These are phyloP conservation scores for Campaea margaritaria DNA, from an alignment of 2,888 invertebrate species.

Conservation along the genomic window DNA sequence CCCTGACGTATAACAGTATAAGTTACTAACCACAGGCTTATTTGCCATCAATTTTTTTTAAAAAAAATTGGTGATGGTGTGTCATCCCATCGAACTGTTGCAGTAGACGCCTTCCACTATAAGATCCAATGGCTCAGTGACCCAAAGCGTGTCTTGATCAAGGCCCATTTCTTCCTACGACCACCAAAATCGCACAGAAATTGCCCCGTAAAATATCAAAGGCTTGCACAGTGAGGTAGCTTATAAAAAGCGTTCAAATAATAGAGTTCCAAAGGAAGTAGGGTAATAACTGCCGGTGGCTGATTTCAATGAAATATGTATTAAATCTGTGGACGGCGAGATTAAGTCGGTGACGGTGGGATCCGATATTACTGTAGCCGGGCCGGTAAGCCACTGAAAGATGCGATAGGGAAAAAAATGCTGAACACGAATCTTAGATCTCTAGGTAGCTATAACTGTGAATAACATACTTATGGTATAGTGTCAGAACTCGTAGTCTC, in stretches of 20 bases:
- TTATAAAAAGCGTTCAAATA: conserved; percentile 42
- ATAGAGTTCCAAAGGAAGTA: conserved; percentile 46
- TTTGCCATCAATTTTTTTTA: too few species aligned
- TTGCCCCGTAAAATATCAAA: conserved; percentile 24
- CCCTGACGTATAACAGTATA: too few species aligned
- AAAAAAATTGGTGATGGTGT: too few species aligned
- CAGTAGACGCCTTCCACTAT: background rate
- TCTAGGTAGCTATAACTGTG: too few species aligned
- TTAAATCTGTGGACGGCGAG: conserved; percentile 75
- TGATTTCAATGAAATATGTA: conserved; percentile 83
- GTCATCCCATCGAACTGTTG: background rate
- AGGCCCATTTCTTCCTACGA: too few species aligned
- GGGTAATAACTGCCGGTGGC: conserved; percentile 72
- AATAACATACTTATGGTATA: too few species aligned
- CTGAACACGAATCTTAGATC: background rate
- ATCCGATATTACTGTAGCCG: conserved; percentile 66
- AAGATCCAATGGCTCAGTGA: too few species aligned
- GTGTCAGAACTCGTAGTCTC: too few species aligned
- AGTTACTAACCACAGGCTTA: too few species aligned
- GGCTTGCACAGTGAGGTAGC: conserved; percentile 26
- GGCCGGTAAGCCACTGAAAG: conserved; percentile 5
- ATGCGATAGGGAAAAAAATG: conserved; percentile 3
- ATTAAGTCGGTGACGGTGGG: conserved; percentile 63
- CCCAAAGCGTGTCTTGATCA: too few species aligned
- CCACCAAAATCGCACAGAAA: too few species aligned